Evolutionary conservation across 2,797 vertebrate species (phyloP).

Genomic region (Poecile montanus): DNA sequence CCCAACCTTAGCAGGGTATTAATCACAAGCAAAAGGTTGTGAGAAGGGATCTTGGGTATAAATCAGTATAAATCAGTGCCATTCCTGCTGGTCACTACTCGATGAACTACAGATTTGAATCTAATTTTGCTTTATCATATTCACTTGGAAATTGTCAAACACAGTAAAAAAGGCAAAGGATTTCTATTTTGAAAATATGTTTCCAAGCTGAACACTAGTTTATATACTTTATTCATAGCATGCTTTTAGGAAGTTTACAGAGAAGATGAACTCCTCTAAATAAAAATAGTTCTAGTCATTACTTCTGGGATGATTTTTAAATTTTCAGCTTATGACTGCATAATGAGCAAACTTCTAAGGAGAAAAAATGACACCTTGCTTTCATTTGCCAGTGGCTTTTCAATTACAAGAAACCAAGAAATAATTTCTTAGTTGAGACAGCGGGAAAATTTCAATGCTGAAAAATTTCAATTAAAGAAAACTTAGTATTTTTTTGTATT

Average conservation of each 20-base stretch:
- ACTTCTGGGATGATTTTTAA: not conserved
- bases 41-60: not conserved
- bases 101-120: not conserved
- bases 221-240: not conserved
- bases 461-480: not conserved
- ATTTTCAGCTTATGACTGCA: not conserved
- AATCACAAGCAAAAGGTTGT: conserved; percentile 23
- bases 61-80: not conserved
- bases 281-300: not conserved
- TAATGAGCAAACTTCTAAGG: not conserved
- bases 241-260: not conserved
- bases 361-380: not conserved
- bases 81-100: not conserved
- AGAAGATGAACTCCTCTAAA: not conserved
- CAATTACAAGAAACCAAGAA: not conserved
- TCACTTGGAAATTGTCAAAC: not conserved
- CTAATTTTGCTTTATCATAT: not conserved
- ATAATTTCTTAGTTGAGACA: not conserved
- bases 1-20: conserved; percentile 46
- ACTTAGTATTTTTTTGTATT: not conserved
- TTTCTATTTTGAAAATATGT: not conserved
- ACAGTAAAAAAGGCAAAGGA: not conserved
- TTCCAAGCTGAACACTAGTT: not conserved
- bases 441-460: not conserved
- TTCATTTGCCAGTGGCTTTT: not conserved